Base-by-base conservation (phyloP, 1,140 invertebrate species). In the Lucilia sericata region DNA sequence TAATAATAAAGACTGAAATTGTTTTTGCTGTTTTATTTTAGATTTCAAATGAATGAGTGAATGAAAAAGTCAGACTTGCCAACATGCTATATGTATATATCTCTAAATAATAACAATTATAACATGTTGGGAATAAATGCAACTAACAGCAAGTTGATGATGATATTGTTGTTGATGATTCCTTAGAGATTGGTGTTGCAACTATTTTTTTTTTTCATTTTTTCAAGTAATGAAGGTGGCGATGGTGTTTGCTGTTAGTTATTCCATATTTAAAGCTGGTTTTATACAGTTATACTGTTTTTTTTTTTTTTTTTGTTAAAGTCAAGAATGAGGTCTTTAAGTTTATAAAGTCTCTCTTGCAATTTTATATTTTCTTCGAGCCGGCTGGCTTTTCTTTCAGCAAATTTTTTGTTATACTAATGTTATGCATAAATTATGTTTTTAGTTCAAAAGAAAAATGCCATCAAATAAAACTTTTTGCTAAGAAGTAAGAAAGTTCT, bases 71-170 rank as follows among this genome's bases (percentile, higher is more conserved):
- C 36, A 42, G 25, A 2, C 25, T 30, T 30, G 3, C 1, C 25
- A 30, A 2, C 3, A 30, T 30, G 25, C 25, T 10, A 42, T 10
- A 42, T 42, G 42, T 42, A n/a, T n/a, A n/a, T n/a, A 76, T 76
- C 36, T 76, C n/a, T 76, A 76, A 76, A 76, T 12, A 76, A 76
- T 12, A 76, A 76, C 74, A 76, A 76, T 76, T 76, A 76, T 76
- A 76, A 76, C 34, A 76, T 76, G 74, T 76, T 76, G 21, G 12
- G 51, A 42, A 55, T n/a, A 55, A 55, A 55, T 2, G 17, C 4
- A 55, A 55, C 13, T 17, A 55, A 30, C 25, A 30, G 25, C 25
- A 30, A 30, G 25, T 30, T 30, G 51, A 55, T 0, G 51, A 55
- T 55, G 51, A 10, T 55, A 12, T 55, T 55, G 12, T 55, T 17